These are phyloP conservation scores for Betta splendens DNA, from an alignment of 2,797 vertebrate genomes.

Conservation along the genomic window DNA sequence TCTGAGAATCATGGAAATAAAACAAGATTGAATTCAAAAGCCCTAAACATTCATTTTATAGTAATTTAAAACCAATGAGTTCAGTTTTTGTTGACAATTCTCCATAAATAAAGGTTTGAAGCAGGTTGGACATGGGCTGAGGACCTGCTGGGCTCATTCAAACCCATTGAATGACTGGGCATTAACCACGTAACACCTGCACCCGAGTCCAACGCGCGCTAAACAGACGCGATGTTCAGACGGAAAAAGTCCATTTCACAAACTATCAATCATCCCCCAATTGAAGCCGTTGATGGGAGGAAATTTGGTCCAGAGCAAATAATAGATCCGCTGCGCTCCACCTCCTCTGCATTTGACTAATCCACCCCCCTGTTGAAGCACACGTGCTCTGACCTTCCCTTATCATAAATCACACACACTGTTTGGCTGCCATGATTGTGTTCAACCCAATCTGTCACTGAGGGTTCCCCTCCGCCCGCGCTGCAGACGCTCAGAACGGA, in stretches of 20 bases:
- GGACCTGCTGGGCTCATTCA: too few relatives aligned
- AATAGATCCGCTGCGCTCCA: constrained; percentile 42
- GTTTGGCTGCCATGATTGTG: constrained; percentile 78
- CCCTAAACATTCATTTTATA: too few relatives aligned
- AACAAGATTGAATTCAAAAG: too few relatives aligned
- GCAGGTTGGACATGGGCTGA: too few relatives aligned
- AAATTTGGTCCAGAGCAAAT: constrained; percentile 43
- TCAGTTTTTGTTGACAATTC: too few relatives aligned
- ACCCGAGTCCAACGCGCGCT: too few relatives aligned
- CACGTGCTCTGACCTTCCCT: constrained; percentile 72
- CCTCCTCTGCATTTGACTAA: constrained; percentile 47
- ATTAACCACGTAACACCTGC: too few relatives aligned
- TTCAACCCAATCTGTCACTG: constrained; percentile 83
- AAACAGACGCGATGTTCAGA: constrained; percentile 21
- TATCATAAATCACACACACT: constrained; percentile 78
- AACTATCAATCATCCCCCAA: constrained; percentile 35
- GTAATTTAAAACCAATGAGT: too few relatives aligned
- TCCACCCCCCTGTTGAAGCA: constrained; percentile 36
- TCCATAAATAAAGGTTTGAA: too few relatives aligned
- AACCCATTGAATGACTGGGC: too few relatives aligned
- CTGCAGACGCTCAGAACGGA: constrained; percentile 51
- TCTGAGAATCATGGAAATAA: too few relatives aligned
- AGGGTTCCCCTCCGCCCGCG: constrained; percentile 56
- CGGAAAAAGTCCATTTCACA: constrained; percentile 29
- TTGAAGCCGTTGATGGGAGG: constrained; percentile 16